Evolutionary conservation across 2,797 vertebrate species (phyloP), one percentile per base, ranked within the genome.

Genomic region (Chlorospingus flavigularis): DNA sequence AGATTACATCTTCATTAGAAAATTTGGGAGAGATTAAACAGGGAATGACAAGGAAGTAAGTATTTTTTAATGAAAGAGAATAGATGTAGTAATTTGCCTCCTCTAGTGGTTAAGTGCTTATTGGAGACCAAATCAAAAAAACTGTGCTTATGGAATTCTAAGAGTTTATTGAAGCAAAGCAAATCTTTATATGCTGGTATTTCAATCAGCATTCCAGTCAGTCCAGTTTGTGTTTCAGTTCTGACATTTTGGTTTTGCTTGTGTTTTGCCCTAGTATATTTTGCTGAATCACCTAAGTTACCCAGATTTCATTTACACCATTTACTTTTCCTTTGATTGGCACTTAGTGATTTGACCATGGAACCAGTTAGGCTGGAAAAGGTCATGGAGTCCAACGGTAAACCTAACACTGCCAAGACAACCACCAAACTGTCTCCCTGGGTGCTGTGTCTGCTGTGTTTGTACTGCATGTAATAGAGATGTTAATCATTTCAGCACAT

Each of bases 21-120:
- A 96, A 80, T 51, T 47, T 97, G 88, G 94, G 96, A 35, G 94
- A 97, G 54, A 95, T 98, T 94, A 96, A 97, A 86, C 94, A 91
- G 94, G 95, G 76, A 83, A 60, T 86, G 47, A 67, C 62, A 77
- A n/a, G 30, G 53, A 68, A 65, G 98, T 98, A 97, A 97, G 97
- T 97, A 51, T 95, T 86, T 60, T 66, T 78, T 55, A 79, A 21
- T 76, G 81, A 25, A 50, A 28, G 67, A n/a, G 11, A 48, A n/a
- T 23, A 48, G 17, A 9, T 68, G 40, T 3, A 37, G 30, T 77
- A 63, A 42, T 4, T n/a, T 40, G 37, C 2, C 2, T 31, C 9
- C n/a, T 70, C 20, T 39, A 23, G 11, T 33, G 26, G 11, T 51
- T 66, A 37, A 43, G 17, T 53, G 39, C 35, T 58, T 63, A 21